phyloP scores from a whole-genome alignment of 2,797 vertebrate genomes.

The Sebastes reedi region DNA sequence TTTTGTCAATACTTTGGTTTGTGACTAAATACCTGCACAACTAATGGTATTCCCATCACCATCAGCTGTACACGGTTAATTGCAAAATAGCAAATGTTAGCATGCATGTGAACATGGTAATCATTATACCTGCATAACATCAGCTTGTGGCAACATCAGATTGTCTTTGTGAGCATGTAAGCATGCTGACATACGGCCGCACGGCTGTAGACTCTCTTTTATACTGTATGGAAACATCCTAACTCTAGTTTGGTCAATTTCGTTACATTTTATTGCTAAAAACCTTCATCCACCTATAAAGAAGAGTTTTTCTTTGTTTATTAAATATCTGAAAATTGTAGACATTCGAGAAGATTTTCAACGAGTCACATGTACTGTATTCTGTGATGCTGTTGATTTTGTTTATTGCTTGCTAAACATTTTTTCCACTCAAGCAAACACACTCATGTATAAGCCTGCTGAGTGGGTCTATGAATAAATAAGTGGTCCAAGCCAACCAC shows the following conservation, averaged over 20 bases:
- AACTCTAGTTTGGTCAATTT: neutral
- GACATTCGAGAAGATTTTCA: neutral
- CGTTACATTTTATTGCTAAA: neutral
- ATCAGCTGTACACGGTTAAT: neutral
- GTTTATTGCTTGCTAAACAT: slow-evolving; percentile 33
- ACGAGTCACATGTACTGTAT: neutral
- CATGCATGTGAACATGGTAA: neutral
- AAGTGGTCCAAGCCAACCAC: slow-evolving; percentile 47
- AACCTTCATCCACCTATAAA: neutral
- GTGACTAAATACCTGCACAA: neutral
- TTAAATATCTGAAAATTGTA: neutral
- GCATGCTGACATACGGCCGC: neutral
- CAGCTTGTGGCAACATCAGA: too few relatives aligned
- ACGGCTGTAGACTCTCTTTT: too few relatives aligned
- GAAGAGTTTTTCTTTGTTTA: neutral
- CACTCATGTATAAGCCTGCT: slow-evolving; percentile 48
- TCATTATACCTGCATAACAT: neutral
- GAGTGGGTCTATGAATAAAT: slow-evolving; percentile 74
- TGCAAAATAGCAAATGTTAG: neutral
- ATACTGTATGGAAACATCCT: neutral
- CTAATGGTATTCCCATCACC: neutral
- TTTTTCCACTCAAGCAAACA: slow-evolving; percentile 42
- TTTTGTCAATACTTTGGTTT: too few relatives aligned
- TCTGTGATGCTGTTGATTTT: slow-evolving; percentile 6
- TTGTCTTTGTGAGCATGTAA: neutral